Base-by-base conservation (phyloP, 1,140 invertebrate genomes). In the Pteromalus puparum region DNA sequence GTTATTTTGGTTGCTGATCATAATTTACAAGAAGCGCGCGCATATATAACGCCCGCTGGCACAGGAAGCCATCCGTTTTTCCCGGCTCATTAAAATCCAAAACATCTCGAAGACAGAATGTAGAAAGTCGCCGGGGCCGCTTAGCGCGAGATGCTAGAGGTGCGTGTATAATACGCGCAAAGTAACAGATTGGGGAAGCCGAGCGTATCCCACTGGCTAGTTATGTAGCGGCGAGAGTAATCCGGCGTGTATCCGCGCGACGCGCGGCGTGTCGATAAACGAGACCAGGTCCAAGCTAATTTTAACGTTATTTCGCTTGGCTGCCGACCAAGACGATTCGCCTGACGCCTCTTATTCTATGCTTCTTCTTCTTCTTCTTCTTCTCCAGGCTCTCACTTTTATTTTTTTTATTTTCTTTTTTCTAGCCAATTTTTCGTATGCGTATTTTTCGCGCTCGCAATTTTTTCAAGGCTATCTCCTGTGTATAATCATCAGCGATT, bases 301-400 rank as follows among this genome's bases (percentile, higher is more conserved):
- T 91, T 90, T 89, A 90, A 90, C 86, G 76, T 87, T 86, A 85
- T 87, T 90, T 87, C 86, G 84, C 77, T 90, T 90, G 90, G 89
- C 90, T 74, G 42, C n/a, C 48, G 83, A 90, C 89, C 89, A 90
- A 89, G 68, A 46, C 77, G 53, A 84, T 79, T 83, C 79, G 81
- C 70, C 80, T 26, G 83, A 81, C 74, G 77, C 73, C 75, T 79
- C 77, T 77, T 61, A 26, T 26, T 46, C 70, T 61, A 53, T 12
- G 28, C 28, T n/a, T 85, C 86, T 85, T 72, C 84, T 76, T 34
- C 28, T n/a, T 85, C 86, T 85, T 72, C 84, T 76, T 34, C 30
- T 6, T 5, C 30, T 76, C n/a, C 72, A 30, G 21, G 68, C 76
- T 76, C 86, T 84, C n/a, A 1, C 13, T 10, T 67, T 84, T 86